Base-by-base conservation (phyloP, 2,113 vertebrate species). In the Podarcis muralis region DNA sequence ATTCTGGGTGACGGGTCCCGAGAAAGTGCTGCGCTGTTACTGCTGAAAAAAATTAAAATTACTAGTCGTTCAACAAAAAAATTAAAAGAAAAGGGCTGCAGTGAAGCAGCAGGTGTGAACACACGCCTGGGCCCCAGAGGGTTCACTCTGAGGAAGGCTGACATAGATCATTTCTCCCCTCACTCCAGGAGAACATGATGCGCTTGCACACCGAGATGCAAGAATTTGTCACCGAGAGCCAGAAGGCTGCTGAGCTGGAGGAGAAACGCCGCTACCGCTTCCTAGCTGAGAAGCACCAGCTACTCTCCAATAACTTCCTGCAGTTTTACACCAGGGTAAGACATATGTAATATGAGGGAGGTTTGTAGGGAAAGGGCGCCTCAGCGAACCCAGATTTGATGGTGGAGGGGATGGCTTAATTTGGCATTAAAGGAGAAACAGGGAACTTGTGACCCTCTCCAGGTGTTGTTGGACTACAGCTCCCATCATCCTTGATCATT, bases 201-300 rank as follows among this genome's bases (percentile, higher is more conserved):
- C 95, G 90, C 20, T 92, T 97, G 91, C 97, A 98, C 88, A 96
- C 95, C 0, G 98, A 98, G 91, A 98, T 98, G 95, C 91, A 98
- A 86, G 95, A 93, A 0, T 99, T 99, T 0, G 93, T 98, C 79
- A 97, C 94, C 0, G 96, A 98, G 88, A 98, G 98, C 83, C 97
- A 99, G 91, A 90, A 88, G 4, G 97, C 98, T 0, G 98, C 98
- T 0, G 95, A 99, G 85, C 94, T 97, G 91, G 99, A 99, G 91
- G 98, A 99, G 96, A 98, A 98, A 94, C 97, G 99, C 48, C 96
- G 99, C 83, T 99, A 98, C 81, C 98, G 98, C 66, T 99, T 99
- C 95, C 95, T 99, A 95, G 98, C 98, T 0, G 98, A 99, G 95
- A 99, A 98, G 91, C 98, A 99, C 96, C 98, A 98, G 35, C 90